Conservation (phyloP, 2,113 vertebrate species). For the Lycocorax pyrrhopterus region DNA sequence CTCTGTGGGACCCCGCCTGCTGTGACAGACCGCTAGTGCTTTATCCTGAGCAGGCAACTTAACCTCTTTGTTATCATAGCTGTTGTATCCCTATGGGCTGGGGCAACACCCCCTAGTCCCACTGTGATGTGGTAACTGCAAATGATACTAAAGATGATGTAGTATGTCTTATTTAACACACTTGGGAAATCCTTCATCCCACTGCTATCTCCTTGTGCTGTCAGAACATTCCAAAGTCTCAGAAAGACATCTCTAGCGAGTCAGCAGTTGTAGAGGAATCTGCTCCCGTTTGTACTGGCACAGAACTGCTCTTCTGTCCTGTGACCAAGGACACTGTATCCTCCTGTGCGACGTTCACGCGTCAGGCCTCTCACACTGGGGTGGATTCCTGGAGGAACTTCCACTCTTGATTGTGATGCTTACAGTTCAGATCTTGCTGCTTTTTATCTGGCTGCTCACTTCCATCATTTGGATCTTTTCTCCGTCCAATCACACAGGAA, state of each 20-base stretch:
- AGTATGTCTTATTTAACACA: neutral
- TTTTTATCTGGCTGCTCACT: neutral
- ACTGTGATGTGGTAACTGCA: neutral
- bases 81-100: neutral
- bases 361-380: neutral
- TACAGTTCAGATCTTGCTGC: neutral
- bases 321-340: neutral
- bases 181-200: neutral
- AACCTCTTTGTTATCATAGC: neutral
- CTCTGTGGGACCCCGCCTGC: neutral
- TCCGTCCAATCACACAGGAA: neutral
- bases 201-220: neutral
- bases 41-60: neutral
- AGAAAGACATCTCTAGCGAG: neutral
- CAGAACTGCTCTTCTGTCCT: neutral
- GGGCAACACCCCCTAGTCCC: neutral
- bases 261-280: neutral
- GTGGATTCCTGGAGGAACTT: neutral
- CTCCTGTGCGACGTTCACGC: accelerated
- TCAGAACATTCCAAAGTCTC: neutral
- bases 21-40: neutral
- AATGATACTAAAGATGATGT: neutral
- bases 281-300: neutral
- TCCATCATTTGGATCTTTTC: neutral
- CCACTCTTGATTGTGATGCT: neutral